A percentile compares a stretch with the other conserved stretches of the same genome.
Conservation (phyloP, 2,888 invertebrate genomes). For the Julus scanicus region DNA sequence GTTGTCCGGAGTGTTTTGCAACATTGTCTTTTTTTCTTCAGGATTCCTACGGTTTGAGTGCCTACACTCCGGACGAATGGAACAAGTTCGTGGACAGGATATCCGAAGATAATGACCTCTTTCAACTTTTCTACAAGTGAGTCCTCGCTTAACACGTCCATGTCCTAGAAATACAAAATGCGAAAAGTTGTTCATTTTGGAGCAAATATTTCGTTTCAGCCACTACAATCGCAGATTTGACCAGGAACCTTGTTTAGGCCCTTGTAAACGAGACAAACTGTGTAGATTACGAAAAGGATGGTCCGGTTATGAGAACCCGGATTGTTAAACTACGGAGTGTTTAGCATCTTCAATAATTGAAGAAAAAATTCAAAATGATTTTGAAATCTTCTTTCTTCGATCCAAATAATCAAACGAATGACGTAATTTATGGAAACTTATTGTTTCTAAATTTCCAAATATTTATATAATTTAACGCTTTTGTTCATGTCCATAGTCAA, state of each 20-base stretch:
- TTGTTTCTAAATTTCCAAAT: background rate
- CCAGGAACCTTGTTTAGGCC: background rate
- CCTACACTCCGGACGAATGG: constrained; percentile 90
- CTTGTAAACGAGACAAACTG: background rate
- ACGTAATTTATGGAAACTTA: too few relatives aligned
- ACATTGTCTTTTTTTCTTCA: constrained; percentile 64
- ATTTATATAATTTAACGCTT: background rate
- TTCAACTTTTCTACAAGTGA: constrained; percentile 71
- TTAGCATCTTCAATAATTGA: background rate
- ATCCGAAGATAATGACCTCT: constrained; percentile 85
- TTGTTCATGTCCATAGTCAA: background rate
- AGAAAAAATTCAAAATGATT: background rate
- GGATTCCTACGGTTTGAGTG: constrained; percentile 85
- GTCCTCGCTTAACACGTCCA: background rate
- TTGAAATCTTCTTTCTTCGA: background rate
- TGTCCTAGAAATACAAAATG: constrained; percentile 47
- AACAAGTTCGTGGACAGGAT: constrained; percentile 87
- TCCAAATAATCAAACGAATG: background rate
- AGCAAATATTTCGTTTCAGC: background rate
- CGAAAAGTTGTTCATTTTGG: background rate
- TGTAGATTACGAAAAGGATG: background rate
- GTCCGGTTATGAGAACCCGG: background rate
- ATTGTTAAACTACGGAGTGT: background rate
- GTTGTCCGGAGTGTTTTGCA: background rate
- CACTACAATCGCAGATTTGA: background rate